Base-by-base conservation (phyloP, 1,140 invertebrate genomes). In the Rhizoglyphus robini region DNA sequence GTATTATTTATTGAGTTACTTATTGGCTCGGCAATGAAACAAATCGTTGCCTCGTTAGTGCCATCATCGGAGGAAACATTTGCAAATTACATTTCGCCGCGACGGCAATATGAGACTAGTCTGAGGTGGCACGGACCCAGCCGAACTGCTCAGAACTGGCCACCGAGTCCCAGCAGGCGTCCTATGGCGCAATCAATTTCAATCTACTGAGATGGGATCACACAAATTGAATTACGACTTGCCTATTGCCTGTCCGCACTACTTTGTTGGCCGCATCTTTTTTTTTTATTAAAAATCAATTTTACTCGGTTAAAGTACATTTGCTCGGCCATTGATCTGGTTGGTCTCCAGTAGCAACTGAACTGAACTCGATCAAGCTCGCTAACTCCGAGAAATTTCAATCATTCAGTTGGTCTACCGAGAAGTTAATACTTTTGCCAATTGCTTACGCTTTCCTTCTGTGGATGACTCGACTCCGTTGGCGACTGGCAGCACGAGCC, bases 51-150 rank as follows among this genome's bases (percentile, higher is more conserved):
- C 51, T 54, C 51, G 51, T 54, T 54, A 54, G 51, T 54, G 8
- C 51, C 23, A 54, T 54, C 51, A 54, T 54, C 51, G 51, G 51
- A 54, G 51, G 51, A 54, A 54, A 32, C 51, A 54, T 54, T 54
- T 54, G 31, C 20, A 54, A 54, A 54, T 54, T 54, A 20, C 5
- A 32, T 54, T 54, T 8, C 36, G n/a, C n/a, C n/a, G n/a, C n/a
- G n/a, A n/a, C n/a, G n/a, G n/a, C n/a, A n/a, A n/a, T n/a, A n/a
- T n/a, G n/a, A n/a, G n/a, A n/a, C n/a, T n/a, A n/a, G n/a, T n/a
- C n/a, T n/a, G n/a, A n/a, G n/a, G n/a, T n/a, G n/a, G n/a, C n/a
- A n/a, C n/a, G n/a, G n/a, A n/a, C n/a, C n/a, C n/a, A n/a, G n/a
- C n/a, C n/a, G n/a, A n/a, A n/a, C n/a, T n/a, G n/a, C n/a, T n/a